phyloP scores from a whole-genome alignment of 2,888 invertebrate genomes.

The Balanococcus diminutus region DNA sequence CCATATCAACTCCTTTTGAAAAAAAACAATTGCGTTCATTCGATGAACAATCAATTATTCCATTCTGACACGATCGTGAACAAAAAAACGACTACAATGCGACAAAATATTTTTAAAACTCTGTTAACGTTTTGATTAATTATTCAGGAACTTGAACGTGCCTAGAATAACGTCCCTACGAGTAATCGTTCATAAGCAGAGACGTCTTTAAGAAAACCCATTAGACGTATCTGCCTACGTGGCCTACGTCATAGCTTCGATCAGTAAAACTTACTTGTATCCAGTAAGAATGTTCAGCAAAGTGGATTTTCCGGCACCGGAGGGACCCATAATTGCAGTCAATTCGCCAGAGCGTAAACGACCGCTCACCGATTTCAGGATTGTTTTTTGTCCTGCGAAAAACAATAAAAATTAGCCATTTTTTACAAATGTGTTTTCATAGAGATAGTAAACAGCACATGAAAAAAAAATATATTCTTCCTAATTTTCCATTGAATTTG shows the following conservation, averaged over 20 bases:
- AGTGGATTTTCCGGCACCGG: conserved; percentile 93
- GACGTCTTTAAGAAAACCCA: not conserved
- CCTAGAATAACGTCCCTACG: too few species aligned
- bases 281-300: conserved; percentile 93
- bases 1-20: too few species aligned
- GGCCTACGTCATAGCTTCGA: not conserved
- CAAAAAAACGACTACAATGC: not conserved
- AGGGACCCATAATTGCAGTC: conserved; percentile 97
- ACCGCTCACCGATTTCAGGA: conserved; percentile 89
- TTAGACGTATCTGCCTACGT: not conserved
- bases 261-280: conserved; percentile 77
- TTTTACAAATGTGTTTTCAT: too few species aligned
- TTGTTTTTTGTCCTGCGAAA: conserved; percentile 79
- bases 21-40: not conserved
- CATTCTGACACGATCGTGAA: not conserved
- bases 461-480: not conserved
- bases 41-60: not conserved
- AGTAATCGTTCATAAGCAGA: not conserved
- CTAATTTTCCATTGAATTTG: not conserved
- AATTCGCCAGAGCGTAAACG: conserved; percentile 86
- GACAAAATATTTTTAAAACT: not conserved
- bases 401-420: conserved; percentile 42
- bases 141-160: conserved; percentile 45
- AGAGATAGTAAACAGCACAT: not conserved
- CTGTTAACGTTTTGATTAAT: not conserved